Conservation (phyloP, 2,888 invertebrate genomes). For the Aproaerema taeniolella region DNA sequence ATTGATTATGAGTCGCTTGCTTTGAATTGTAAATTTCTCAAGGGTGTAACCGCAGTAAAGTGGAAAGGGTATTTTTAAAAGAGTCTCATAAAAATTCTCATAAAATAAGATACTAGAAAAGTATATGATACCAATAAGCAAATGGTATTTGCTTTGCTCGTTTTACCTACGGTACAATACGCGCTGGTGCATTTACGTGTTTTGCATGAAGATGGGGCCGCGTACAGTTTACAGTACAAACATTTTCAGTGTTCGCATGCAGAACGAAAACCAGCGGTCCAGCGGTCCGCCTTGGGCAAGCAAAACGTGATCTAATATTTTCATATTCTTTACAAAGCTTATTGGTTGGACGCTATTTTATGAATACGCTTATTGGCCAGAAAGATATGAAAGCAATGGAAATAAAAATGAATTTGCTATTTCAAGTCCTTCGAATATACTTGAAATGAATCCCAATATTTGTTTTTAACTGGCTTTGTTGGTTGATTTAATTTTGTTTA, state of each 20-base stretch:
- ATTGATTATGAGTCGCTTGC: too few species aligned
- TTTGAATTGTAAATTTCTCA: too few species aligned
- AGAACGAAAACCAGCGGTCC: constrained; percentile 10
- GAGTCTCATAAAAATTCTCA: too few species aligned
- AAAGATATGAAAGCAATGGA: too few species aligned
- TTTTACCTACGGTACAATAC: constrained; percentile 8
- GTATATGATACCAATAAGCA: constrained; percentile 11
- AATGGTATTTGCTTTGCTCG: constrained; percentile 13
- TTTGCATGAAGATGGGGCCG: constrained; percentile 17
- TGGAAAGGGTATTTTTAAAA: too few species aligned
- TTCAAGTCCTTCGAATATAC: too few species aligned
- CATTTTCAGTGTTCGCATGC: constrained; percentile 15
- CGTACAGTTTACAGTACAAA: constrained; percentile 19
- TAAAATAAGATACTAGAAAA: too few species aligned
- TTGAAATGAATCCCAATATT: too few species aligned
- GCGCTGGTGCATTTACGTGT: constrained; percentile 10
- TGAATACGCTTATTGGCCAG: constrained; percentile 1
- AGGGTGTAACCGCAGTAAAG: too few species aligned
- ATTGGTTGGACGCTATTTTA: constrained; percentile 8
- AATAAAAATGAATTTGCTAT: too few species aligned
- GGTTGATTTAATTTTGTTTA: too few species aligned
- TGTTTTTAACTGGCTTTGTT: too few species aligned
- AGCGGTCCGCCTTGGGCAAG: constrained; percentile 15
- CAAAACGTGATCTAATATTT: constrained; percentile 17
- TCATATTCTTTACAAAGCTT: constrained; percentile 9